These are phyloP conservation scores for Desoria tigrina DNA, from an alignment of 2,888 invertebrate species.

Conservation along the genomic window DNA sequence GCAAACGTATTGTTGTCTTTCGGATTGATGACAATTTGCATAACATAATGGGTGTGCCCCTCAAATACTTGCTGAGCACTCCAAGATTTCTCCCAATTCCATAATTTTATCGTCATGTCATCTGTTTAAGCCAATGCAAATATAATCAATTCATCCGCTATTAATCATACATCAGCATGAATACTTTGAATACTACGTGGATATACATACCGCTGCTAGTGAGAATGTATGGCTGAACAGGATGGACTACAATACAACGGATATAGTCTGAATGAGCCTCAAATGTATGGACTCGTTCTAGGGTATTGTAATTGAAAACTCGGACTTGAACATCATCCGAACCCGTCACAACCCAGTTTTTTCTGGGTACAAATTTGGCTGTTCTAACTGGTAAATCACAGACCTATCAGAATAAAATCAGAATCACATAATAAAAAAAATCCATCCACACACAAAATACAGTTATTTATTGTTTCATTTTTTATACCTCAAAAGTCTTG, in stretches of 20 bases:
- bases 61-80: constrained; percentile 97
- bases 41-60: constrained; percentile 98
- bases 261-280: constrained; percentile 99
- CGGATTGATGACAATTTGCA: constrained; percentile 99
- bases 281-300: constrained; percentile 91
- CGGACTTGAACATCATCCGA: constrained; percentile 95
- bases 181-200: too few species aligned
- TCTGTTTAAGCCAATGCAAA: constrained; percentile 63
- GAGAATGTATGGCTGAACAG: constrained; percentile 93
- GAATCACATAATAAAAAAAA: neutral
- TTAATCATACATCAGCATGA: constrained; percentile 13
- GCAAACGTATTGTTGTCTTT: constrained; percentile 99
- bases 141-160: constrained; percentile 36
- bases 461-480: neutral
- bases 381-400: constrained; percentile 96
- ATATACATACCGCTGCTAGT: constrained; percentile 87
- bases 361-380: constrained; percentile 92
- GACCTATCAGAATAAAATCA: constrained; percentile 61
- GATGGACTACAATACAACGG: constrained; percentile 92
- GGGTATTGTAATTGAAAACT: constrained; percentile 97
- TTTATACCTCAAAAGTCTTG: constrained; percentile 78
- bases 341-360: constrained; percentile 98
- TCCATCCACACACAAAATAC: neutral
- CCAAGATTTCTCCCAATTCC: constrained; percentile 99
- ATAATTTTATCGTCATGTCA: constrained; percentile 96